phyloP scores from a whole-genome alignment of 2,797 vertebrate genomes.

The Jordanella pulchra region DNA sequence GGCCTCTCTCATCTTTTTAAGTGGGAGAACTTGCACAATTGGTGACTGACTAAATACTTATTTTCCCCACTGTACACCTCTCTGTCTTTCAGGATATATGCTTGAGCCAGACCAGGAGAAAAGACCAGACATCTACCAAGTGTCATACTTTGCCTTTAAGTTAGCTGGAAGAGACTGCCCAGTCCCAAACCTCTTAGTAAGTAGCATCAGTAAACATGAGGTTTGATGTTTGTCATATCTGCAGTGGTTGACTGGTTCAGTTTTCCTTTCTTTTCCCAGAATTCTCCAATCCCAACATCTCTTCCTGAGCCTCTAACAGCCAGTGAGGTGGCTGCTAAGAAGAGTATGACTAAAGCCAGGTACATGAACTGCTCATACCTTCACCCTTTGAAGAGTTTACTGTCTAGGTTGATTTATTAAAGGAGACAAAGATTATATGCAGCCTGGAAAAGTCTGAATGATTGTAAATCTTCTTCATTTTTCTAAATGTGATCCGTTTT shows the following conservation, averaged over 20 bases:
- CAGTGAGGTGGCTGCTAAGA: slow-evolving; percentile 94
- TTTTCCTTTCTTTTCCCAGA: slow-evolving; percentile 77
- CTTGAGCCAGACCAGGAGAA: slow-evolving; percentile 93
- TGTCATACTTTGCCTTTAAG: slow-evolving; percentile 95
- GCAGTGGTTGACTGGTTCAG: neutral
- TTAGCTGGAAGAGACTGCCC: slow-evolving; percentile 92
- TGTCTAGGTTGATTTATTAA: too few species aligned
- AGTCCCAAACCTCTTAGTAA: slow-evolving; percentile 94
- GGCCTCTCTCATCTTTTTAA: too few species aligned
- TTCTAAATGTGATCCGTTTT: neutral
- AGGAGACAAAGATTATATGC: too few species aligned
- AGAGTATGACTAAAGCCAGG: slow-evolving; percentile 98
- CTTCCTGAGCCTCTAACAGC: slow-evolving; percentile 96
- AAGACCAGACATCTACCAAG: slow-evolving; percentile 97
- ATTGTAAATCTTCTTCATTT: neutral
- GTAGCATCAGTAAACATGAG: slow-evolving; percentile 35
- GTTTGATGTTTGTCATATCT: neutral
- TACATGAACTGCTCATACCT: slow-evolving; percentile 66
- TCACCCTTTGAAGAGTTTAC: neutral
- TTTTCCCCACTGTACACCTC: too few species aligned
- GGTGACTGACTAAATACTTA: too few species aligned
- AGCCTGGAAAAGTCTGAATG: neutral
- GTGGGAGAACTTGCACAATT: too few species aligned
- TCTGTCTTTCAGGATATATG: slow-evolving; percentile 87
- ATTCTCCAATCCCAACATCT: slow-evolving; percentile 86